Evolutionary conservation across 1,140 invertebrate genomes (phyloP).

Genomic region (Limonius californicus): DNA sequence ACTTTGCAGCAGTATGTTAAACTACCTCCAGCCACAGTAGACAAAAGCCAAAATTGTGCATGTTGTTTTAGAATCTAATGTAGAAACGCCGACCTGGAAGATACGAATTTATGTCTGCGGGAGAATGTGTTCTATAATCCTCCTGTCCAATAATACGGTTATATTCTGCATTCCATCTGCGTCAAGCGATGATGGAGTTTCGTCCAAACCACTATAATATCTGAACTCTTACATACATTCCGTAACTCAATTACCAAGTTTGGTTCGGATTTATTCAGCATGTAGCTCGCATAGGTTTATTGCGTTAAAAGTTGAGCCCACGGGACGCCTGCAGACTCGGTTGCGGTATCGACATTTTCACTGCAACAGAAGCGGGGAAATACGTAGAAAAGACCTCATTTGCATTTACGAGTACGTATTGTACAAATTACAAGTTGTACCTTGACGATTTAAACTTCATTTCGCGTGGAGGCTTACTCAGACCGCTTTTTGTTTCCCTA

Average conservation of each 20-base stretch:
- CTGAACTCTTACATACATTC: constrained; percentile 28
- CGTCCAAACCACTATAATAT: constrained; percentile 2
- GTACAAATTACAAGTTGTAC: constrained; percentile 2
- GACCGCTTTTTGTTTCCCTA: neutral
- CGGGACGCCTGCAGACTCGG: neutral
- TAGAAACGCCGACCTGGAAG: too few relatives aligned
- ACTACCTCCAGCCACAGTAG: too few relatives aligned
- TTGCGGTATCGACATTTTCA: constrained; percentile 4
- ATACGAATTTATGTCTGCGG: neutral
- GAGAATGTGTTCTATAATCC: neutral
- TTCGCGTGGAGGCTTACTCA: neutral
- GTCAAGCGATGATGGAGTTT: neutral
- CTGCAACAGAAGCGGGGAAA: constrained; percentile 9
- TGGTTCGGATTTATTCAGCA: constrained; percentile 28
- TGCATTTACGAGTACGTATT: constrained; percentile 12
- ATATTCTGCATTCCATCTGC: neutral
- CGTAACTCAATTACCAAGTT: constrained; percentile 30
- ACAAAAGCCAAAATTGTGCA: too few relatives aligned
- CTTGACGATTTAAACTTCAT: constrained; percentile 1
- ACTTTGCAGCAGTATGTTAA: too few relatives aligned
- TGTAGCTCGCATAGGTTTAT: constrained; percentile 28
- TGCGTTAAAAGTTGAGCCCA: constrained; percentile 27
- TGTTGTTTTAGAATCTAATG: too few relatives aligned
- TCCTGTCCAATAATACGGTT: neutral
- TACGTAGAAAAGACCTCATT: constrained; percentile 7